These are phyloP conservation scores for Propithecus deckenii DNA, from an alignment of 2,797 vertebrate species.

Conservation along the genomic window DNA sequence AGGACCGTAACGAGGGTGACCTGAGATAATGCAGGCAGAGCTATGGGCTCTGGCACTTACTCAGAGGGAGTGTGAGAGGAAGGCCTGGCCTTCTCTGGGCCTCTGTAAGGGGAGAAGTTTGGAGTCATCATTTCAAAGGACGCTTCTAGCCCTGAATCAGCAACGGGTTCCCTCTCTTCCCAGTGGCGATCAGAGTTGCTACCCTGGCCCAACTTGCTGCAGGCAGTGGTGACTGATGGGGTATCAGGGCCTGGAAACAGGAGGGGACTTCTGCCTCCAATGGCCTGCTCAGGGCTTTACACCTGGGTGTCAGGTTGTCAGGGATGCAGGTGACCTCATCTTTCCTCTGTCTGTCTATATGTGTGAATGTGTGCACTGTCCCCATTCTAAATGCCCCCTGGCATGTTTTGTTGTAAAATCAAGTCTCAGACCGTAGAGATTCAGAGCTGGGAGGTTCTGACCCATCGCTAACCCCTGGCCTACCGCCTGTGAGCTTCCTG, in stretches of 20 bases:
- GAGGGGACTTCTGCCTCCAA: not conserved
- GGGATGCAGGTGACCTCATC: not conserved
- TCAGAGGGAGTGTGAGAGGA: not conserved
- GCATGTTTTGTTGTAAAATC: not conserved
- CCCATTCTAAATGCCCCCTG: not conserved
- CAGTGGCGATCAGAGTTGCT: not conserved
- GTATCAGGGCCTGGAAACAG: not conserved
- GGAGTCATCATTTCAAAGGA: not conserved
- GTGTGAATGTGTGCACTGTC: not conserved
- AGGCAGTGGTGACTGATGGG: not conserved
- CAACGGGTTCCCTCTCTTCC: not conserved
- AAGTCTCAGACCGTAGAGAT: not conserved
- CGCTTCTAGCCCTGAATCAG: not conserved
- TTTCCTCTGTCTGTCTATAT: not conserved
- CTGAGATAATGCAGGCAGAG: not conserved
- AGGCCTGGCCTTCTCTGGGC: not conserved
- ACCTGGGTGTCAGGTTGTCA: not conserved
- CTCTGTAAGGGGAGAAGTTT: not conserved
- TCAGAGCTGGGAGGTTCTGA: not conserved
- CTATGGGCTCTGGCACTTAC: not conserved
- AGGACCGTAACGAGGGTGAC: not conserved
- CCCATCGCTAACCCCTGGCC: not conserved
- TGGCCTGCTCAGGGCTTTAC: not conserved
- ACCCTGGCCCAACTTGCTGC: not conserved
- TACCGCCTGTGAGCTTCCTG: not conserved